Evolutionary conservation across 1,140 invertebrate species (phyloP).

Genomic region (Formica exsecta): DNA sequence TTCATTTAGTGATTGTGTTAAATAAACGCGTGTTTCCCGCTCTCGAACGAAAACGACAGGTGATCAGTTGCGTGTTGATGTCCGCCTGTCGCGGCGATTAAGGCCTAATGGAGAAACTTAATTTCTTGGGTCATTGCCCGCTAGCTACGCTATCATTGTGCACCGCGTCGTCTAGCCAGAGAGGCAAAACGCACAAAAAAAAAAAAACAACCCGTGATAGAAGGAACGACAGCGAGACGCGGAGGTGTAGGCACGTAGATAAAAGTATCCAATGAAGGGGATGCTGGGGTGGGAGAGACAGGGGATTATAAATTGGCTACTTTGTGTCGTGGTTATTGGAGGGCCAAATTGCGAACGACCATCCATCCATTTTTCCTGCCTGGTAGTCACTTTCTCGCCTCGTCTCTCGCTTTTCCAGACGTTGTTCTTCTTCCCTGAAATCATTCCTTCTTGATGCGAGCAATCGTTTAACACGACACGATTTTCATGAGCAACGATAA

Average conservation of each 20-base stretch:
- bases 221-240: neutral
- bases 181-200: slow-evolving; percentile 48
- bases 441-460: slow-evolving; percentile 51
- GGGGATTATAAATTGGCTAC: slow-evolving; percentile 80
- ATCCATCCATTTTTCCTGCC: slow-evolving; percentile 76
- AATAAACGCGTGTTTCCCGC: neutral
- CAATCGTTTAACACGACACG: slow-evolving; percentile 31
- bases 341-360: slow-evolving; percentile 80
- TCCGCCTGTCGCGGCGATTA: slow-evolving; percentile 64
- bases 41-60: slow-evolving; percentile 14
- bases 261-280: slow-evolving; percentile 66
- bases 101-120: slow-evolving; percentile 75
- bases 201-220: slow-evolving; percentile 4
- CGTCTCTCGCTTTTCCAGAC: slow-evolving; percentile 57
- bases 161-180: slow-evolving; percentile 47
- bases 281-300: slow-evolving; percentile 47
- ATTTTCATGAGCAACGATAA: neutral
- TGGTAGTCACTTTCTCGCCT: slow-evolving; percentile 70
- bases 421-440: slow-evolving; percentile 57
- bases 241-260: slow-evolving; percentile 56
- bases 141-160: slow-evolving; percentile 64
- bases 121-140: slow-evolving; percentile 73
- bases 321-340: slow-evolving; percentile 80
- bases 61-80: slow-evolving; percentile 18
- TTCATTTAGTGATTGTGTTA: neutral